Evolutionary conservation across 1,140 invertebrate genomes (phyloP), one percentile per base, ranked within the genome.

Genomic region (Habropoda laboriosa): DNA sequence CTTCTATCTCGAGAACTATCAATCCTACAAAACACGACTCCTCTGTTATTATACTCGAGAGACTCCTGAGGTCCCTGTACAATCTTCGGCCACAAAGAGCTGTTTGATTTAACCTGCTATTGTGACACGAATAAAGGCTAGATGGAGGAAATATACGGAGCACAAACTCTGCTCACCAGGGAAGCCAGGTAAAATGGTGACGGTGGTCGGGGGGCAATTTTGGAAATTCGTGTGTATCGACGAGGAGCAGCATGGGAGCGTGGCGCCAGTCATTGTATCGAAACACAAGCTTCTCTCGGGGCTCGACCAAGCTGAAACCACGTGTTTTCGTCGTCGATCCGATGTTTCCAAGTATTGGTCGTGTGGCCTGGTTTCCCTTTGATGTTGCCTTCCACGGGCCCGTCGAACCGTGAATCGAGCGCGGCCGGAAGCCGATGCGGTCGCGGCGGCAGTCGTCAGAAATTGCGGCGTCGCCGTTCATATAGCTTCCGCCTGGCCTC

Each of bases 181-280:
- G 27, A 30, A 13, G 27, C 24, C 30, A 57, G 53, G 53, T 68
- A 45, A 45, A 58, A n/a, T n/a, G n/a, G n/a, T 58, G 64, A 70
- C 40, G 8, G 42, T 18, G 8, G 42, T 18, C 74, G 6, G 27
- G 38, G 27, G 51, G 1, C 18, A 51, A 21, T 45, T 53, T 75
- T 18, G 10, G 3, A 4, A 61, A 45, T 49, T 60, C 55, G 66
- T 35, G n/a, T 60, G 66, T 21, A 30, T 38, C 47, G 47, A 24
- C 12, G 24, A 21, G 27, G 18, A n/a, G n/a, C n/a, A n/a, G 18
- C 27, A 6, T 2, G 5, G 49, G 21, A 77, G 66, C 55, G 66
- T 78, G 24, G 32, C 55, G 66, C 53, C 55, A 60, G 42, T 78
- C 66, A 78, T 78, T 71, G 66, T 71, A 78, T 71, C 75, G 75